Conservation (phyloP, 35 echinoderm and acorn worm species). For the Heliocidaris tuberculata region DNA sequence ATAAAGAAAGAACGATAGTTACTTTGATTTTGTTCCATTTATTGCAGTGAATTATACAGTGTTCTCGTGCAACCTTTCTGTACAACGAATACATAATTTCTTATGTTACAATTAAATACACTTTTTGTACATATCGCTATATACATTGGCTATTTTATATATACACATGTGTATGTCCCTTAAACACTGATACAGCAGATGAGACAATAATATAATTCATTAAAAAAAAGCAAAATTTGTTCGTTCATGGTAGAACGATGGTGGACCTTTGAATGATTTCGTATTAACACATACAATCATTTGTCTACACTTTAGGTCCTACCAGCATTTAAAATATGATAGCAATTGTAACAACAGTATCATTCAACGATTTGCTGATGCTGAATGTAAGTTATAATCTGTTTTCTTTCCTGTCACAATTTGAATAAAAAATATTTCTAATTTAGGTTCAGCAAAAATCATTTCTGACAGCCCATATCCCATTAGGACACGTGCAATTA, state of each 20-base stretch:
- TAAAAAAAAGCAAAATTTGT: not conserved
- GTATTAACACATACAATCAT: too few relatives aligned
- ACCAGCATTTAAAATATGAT: too few relatives aligned
- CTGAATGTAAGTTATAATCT: too few relatives aligned
- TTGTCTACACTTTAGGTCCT: too few relatives aligned
- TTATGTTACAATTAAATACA: not conserved
- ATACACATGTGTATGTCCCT: not conserved
- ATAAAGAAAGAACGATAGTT: not conserved
- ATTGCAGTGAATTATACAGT: slow-evolving; percentile 29
- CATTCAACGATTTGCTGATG: too few relatives aligned
- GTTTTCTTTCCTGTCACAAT: too few relatives aligned
- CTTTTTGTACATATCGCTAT: not conserved
- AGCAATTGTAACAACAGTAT: too few relatives aligned
- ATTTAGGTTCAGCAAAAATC: too few relatives aligned
- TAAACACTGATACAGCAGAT: not conserved
- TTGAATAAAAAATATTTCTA: too few relatives aligned
- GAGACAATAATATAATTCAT: not conserved
- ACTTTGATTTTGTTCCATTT: slow-evolving; percentile 4
- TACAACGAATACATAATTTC: not conserved
- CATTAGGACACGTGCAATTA: too few relatives aligned
- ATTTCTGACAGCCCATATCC: too few relatives aligned
- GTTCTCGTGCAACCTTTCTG: not conserved
- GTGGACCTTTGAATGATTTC: too few relatives aligned
- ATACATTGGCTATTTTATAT: not conserved
- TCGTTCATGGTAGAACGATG: not conserved